Percentiles rank a stretch among this genome's conserved stretches.
Evolutionary conservation across 2,797 vertebrate species (phyloP).

Genomic region (Melanotaenia parkinsoni): DNA sequence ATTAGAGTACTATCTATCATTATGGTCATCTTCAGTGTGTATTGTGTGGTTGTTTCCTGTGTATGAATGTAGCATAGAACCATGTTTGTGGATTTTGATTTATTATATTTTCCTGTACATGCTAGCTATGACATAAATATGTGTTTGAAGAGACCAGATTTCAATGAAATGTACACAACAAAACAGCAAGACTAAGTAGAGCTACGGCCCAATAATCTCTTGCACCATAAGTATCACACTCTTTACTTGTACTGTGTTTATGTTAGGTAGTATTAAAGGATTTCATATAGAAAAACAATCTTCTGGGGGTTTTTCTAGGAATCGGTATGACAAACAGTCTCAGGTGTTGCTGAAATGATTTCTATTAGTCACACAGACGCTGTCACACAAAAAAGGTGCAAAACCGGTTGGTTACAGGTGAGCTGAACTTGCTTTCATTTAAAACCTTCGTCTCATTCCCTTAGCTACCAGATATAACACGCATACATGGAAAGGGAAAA

Average conservation of each 20-base stretch:
- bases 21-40: neutral
- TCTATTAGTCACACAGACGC: constrained; percentile 43
- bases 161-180: neutral
- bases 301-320: neutral
- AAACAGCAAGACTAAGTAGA: neutral
- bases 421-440: neutral
- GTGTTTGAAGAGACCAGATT: neutral
- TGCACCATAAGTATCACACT: neutral
- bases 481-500: neutral
- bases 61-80: neutral
- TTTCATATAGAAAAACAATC: neutral
- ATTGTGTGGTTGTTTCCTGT: neutral
- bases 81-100: neutral
- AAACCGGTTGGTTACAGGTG: constrained; percentile 58
- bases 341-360: constrained; percentile 36
- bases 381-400: constrained; percentile 29
- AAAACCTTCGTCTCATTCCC: neutral
- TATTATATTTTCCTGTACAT: neutral
- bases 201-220: neutral
- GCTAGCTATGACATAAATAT: neutral
- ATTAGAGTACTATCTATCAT: neutral
- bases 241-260: neutral
- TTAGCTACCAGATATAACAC: neutral
- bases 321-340: constrained; percentile 15
- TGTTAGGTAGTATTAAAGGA: neutral